Base-by-base conservation (phyloP, 2,797 vertebrate species). In the Macrochelys suwanniensis region DNA sequence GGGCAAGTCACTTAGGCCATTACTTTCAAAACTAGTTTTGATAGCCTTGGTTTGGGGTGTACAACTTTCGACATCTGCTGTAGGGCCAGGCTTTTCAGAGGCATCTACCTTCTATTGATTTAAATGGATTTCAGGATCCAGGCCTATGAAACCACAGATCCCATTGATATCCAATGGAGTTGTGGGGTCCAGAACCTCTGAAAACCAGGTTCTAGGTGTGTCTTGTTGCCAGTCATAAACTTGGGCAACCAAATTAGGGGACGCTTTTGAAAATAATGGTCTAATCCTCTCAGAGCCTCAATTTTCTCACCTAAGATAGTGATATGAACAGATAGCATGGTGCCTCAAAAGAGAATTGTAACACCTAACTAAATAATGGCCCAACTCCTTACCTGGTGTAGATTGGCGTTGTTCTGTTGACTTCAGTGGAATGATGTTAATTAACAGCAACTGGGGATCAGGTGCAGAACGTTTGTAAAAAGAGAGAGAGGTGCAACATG, bases 371-470 rank as follows among this genome's bases (percentile, higher is more conserved):
- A n/a, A 65, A n/a, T n/a, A 53, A 85, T 56, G 71, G 87, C 2
- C 12, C 57, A 77, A 31, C 53, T 31, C 10, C 31, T 93, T 82
- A 19, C 53, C n/a, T 91, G 53, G 84, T 12, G 4, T 26, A 2
- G 1, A 10, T 26, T 84, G 8, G 2, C 17, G n/a, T 87, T 68
- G 37, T 82, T 76, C 59, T 59, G 3, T 47, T 85, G 31, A 57
- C 9, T 79, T 85, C 31, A 65, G 4, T 42, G 21, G 23, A 82
- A 16, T 7, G 71, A 5, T 0, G 1, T 1, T 11, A 8, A 2
- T 90, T 91, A n/a, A 54, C 10, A 25, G 23, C 37, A 42, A 65
- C 47, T 85, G 31, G 37, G 42, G 90, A 56, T 94, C 56, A 26
- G 10, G 26, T 25, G 26, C 28, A 53, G 11, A 79, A 15, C 7